Evolutionary conservation across 1,140 invertebrate species (phyloP).

Genomic region (Drosophila burlai): DNA sequence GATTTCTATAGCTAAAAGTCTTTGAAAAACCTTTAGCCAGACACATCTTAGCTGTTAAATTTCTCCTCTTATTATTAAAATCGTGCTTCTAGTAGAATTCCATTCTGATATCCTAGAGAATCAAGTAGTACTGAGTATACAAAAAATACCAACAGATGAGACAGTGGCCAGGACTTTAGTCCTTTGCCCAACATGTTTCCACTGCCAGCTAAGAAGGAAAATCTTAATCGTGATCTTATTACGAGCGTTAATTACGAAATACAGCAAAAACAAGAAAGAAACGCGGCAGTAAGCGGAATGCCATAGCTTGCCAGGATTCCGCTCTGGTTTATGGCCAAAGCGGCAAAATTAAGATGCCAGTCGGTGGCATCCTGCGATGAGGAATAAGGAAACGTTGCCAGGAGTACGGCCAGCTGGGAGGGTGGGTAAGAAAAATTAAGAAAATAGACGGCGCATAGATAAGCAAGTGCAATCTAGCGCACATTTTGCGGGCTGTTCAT

Average conservation of each 20-base stretch:
- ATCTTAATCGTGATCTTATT: constrained; percentile 82
- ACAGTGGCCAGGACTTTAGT: constrained; percentile 33
- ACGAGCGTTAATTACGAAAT: constrained; percentile 78
- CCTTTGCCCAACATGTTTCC: constrained; percentile 27
- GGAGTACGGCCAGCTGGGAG: constrained; percentile 8
- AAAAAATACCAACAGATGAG: constrained; percentile 25
- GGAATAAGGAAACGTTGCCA: not conserved
- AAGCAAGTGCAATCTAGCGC: constrained; percentile 72
- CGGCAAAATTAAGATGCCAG: constrained; percentile 66
- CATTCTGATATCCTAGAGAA: not conserved
- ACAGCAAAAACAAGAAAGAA: constrained; percentile 40
- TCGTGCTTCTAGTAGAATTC: not conserved
- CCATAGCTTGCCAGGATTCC: constrained; percentile 27
- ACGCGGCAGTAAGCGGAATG: constrained; percentile 15
- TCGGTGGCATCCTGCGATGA: constrained; percentile 20
- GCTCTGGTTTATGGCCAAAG: constrained; percentile 51
- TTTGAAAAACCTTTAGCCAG: not conserved
- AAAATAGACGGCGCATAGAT: constrained; percentile 76
- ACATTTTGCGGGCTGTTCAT: constrained; percentile 61
- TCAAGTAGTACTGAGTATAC: not conserved
- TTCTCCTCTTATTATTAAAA: not conserved
- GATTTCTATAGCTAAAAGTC: too few species aligned
- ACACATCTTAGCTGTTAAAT: not conserved
- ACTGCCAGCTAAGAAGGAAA: constrained; percentile 27
- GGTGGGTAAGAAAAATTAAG: constrained; percentile 62